phyloP scores from a whole-genome alignment of 2,797 vertebrate species.

The Oryzias dopingdopingensis region DNA sequence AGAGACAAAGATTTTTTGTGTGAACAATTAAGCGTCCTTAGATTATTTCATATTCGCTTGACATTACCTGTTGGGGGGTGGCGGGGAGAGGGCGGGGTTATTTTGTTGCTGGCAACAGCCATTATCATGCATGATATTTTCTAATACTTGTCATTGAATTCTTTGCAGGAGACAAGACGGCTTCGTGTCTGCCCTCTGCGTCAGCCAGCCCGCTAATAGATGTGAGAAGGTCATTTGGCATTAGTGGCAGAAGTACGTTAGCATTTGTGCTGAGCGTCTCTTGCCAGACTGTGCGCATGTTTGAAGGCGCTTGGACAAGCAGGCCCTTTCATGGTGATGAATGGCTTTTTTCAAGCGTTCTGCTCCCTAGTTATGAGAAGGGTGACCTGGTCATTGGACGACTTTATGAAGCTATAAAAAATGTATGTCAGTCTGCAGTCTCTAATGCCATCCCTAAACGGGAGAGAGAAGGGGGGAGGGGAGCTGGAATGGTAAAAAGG shows the following conservation, averaged over 20 bases:
- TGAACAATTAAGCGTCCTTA: conserved; percentile 53
- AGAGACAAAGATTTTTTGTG: conserved; percentile 39
- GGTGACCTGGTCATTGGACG: conserved; percentile 99
- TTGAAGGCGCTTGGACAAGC: conserved; percentile 95
- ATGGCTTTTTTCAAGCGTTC: conserved; percentile 99
- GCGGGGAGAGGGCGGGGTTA: conserved; percentile 28
- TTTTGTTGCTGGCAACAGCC: conserved; percentile 62
- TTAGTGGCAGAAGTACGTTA: conserved; percentile 96
- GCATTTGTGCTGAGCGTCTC: conserved; percentile 95
- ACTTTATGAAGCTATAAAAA: conserved; percentile 99
- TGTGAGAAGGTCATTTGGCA: conserved; percentile 97
- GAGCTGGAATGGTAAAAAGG: conserved; percentile 90
- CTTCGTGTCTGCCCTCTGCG: conserved; percentile 80
- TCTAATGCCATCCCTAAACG: conserved; percentile 95
- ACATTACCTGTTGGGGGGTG: conserved; percentile 58
- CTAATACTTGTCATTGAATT: conserved; percentile 78
- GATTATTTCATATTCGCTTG: conserved; percentile 65
- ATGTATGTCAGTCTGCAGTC: conserved; percentile 99
- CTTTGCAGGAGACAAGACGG: conserved; percentile 78
- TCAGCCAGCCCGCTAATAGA: conserved; percentile 88
- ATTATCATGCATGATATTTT: conserved; percentile 79
- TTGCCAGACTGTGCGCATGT: conserved; percentile 94
- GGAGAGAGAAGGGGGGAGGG: conserved; percentile 69
- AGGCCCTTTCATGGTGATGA: conserved; percentile 99
- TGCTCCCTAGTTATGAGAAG: conserved; percentile 99